Evolutionary conservation across 2,113 vertebrate genomes (phyloP).

Genomic region (Corythaeola cristata): DNA sequence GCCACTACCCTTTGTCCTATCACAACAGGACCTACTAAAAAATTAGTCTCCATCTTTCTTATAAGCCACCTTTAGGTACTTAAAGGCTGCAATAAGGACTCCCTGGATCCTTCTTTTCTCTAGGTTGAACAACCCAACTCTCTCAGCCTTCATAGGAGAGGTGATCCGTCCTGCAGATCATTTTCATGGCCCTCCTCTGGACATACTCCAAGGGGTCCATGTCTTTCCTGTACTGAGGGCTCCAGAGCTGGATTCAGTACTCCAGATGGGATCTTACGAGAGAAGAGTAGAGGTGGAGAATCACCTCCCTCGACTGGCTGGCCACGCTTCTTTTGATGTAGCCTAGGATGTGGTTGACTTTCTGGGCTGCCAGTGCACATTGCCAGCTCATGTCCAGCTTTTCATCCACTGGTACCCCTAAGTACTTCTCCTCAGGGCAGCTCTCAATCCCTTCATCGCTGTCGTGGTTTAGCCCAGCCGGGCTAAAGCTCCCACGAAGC

Average conservation of each 20-base stretch:
- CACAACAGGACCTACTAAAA: background rate
- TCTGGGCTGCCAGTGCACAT: background rate
- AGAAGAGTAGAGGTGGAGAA: background rate
- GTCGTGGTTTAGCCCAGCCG: no score
- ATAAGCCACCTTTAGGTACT: background rate
- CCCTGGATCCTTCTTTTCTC: background rate
- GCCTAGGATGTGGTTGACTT: background rate
- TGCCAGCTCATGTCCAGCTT: background rate
- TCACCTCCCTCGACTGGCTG: background rate
- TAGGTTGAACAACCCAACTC: background rate
- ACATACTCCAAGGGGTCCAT: background rate
- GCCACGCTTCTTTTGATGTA: background rate
- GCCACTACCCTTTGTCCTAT: background rate
- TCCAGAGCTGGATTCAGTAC: background rate
- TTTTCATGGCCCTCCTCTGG: background rate
- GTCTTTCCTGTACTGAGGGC: background rate
- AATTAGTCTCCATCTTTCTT: background rate
- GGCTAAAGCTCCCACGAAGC: no score
- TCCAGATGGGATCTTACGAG: background rate
- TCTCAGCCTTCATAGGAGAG: background rate
- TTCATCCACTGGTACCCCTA: no score
- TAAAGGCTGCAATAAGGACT: background rate
- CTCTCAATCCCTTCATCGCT: background rate
- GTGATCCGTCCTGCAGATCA: no score
- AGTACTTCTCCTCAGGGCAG: background rate